Conservation (phyloP, 2,888 invertebrate species). For the Drosophila kuntzei region DNA sequence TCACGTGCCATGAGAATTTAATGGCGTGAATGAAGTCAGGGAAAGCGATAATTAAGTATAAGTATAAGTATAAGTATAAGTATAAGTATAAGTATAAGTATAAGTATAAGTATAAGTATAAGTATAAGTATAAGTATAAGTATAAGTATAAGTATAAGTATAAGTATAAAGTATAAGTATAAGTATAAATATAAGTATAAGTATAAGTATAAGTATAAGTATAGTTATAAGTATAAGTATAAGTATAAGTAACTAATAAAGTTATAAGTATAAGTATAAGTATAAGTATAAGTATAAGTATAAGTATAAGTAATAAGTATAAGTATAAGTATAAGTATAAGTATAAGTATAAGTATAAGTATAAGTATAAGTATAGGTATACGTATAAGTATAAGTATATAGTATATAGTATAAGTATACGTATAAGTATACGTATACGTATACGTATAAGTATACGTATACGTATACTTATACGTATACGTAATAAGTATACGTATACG, state of each 20-base stretch:
- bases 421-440: conserved; percentile 2
- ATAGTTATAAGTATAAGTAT: conserved; percentile 2
- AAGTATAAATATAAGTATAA: conserved; percentile 2
- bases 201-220: conserved; percentile 2
- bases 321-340: conserved; percentile 2
- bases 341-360: conserved; percentile 2
- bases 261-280: conserved; percentile 2
- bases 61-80: conserved; percentile 6
- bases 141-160: neutral
- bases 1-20: too few species aligned
- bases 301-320: conserved; percentile 2
- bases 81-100: neutral
- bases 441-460: conserved; percentile 2
- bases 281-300: conserved; percentile 2
- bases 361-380: conserved; percentile 2
- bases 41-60: neutral
- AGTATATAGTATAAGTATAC: too few species aligned
- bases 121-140: conserved; percentile 4
- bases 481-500: neutral
- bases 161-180: neutral
- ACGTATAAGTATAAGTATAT: conserved; percentile 2
- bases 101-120: conserved; percentile 1
- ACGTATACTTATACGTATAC: neutral
- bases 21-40: too few species aligned
- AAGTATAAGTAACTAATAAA: neutral